These are phyloP conservation scores for Pollachius pollachius DNA, from an alignment of 2,113 vertebrate species.

Conservation along the genomic window DNA sequence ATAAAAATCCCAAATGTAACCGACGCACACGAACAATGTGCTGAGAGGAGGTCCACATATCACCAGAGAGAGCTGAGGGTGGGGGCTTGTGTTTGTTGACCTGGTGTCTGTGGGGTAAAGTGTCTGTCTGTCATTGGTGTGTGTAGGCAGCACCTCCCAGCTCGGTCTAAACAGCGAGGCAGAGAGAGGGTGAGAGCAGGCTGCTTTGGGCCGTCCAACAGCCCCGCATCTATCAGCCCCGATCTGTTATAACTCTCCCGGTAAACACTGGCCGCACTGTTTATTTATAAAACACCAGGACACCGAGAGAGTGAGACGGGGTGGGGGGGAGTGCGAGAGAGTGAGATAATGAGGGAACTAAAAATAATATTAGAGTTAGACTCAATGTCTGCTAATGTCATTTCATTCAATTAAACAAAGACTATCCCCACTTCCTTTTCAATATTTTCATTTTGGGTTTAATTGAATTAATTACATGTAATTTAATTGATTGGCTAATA, in stretches of 20 bases:
- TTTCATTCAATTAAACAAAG: neutral
- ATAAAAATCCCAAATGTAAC: too few species aligned
- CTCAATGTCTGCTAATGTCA: neutral
- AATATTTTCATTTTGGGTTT: neutral
- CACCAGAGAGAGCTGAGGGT: too few species aligned
- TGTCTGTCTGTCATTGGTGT: too few species aligned
- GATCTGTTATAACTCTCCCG: constrained; percentile 9
- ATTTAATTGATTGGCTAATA: too few species aligned
- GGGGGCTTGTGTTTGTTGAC: too few species aligned
- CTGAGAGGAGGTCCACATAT: too few species aligned
- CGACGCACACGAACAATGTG: too few species aligned
- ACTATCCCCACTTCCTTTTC: neutral
- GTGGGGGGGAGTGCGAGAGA: neutral
- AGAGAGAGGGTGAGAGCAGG: too few species aligned
- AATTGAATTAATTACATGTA: neutral
- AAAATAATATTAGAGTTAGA: neutral
- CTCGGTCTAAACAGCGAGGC: too few species aligned
- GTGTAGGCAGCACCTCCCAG: too few species aligned
- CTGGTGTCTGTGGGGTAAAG: too few species aligned
- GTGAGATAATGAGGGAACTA: constrained; percentile 4
- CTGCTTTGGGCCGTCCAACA: neutral
- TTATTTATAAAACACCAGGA: constrained; percentile 15
- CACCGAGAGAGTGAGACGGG: neutral
- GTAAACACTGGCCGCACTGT: constrained; percentile 1
- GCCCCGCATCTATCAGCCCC: neutral